These are phyloP conservation scores for Pseudomyrmex concolor DNA, from an alignment of 1,140 invertebrate species.

Conservation along the genomic window DNA sequence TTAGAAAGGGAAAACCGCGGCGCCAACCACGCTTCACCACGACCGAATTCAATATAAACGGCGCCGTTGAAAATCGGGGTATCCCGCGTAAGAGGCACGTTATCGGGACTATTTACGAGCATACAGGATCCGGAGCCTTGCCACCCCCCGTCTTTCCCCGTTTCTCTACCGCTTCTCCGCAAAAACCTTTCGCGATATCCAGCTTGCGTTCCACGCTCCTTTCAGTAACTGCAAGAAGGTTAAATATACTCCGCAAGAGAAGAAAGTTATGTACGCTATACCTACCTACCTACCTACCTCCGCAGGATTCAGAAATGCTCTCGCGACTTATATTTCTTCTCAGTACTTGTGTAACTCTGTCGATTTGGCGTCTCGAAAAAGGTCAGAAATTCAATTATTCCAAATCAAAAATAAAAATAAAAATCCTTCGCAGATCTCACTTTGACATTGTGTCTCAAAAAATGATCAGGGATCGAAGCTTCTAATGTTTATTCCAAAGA, in stretches of 20 bases:
- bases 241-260: slow-evolving; percentile 39
- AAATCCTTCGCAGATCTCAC: no score
- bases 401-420: no score
- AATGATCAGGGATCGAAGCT: no score
- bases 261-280: slow-evolving; percentile 18
- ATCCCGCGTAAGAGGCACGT: slow-evolving; percentile 45
- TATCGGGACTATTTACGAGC: slow-evolving; percentile 59
- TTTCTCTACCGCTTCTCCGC: background rate
- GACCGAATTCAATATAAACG: slow-evolving; percentile 48
- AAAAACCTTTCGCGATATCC: slow-evolving; percentile 47
- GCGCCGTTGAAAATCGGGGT: slow-evolving; percentile 41
- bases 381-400: background rate
- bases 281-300: background rate
- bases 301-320: slow-evolving; percentile 33
- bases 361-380: background rate
- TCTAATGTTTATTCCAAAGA: no score
- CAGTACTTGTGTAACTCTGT: background rate
- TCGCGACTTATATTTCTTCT: background rate
- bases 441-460: no score
- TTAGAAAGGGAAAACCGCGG: slow-evolving; percentile 22
- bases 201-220: slow-evolving; percentile 37
- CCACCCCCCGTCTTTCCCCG: background rate
- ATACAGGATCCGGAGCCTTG: slow-evolving; percentile 37
- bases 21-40: background rate
- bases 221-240: slow-evolving; percentile 43